Evolutionary conservation across 2,888 invertebrate genomes (phyloP).

Genomic region (Augochlorella aurata): DNA sequence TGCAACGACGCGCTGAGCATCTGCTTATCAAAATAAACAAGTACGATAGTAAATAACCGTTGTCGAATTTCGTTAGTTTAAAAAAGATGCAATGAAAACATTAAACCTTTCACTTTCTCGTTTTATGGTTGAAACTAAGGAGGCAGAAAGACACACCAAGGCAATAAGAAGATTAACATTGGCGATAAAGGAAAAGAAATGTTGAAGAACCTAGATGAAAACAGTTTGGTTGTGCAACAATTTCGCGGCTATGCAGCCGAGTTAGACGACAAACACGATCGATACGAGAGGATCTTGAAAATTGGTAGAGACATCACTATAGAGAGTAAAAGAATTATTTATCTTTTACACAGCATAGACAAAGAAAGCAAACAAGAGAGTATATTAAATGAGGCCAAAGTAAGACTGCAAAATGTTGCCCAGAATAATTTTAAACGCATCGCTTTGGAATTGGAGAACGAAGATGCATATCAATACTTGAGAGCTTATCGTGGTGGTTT

Average conservation of each 20-base stretch:
- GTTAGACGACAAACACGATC: constrained; percentile 91
- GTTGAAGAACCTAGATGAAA: constrained; percentile 82
- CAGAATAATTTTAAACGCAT: constrained; percentile 86
- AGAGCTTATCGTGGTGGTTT: constrained; percentile 87
- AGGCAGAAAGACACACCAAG: constrained; percentile 60
- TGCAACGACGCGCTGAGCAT: not conserved
- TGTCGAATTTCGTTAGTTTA: not conserved
- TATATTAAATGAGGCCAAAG: constrained; percentile 86
- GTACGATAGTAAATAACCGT: not conserved
- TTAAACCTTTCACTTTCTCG: constrained; percentile 11
- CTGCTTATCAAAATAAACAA: not conserved
- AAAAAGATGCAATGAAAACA: not conserved
- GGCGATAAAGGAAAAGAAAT: constrained; percentile 82
- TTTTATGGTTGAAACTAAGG: constrained; percentile 40
- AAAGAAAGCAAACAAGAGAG: constrained; percentile 83
- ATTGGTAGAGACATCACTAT: constrained; percentile 92
- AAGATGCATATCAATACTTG: constrained; percentile 88
- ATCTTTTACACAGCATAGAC: constrained; percentile 90
- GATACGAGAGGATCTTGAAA: constrained; percentile 92
- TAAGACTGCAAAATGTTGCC: constrained; percentile 86
- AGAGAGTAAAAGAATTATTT: constrained; percentile 95
- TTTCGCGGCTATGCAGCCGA: constrained; percentile 86
- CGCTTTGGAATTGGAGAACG: constrained; percentile 88
- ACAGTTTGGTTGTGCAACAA: constrained; percentile 84
- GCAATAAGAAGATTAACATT: constrained; percentile 73